phyloP scores from a whole-genome alignment of 2,113 vertebrate genomes.

The Thalassarche chlororhynchos region DNA sequence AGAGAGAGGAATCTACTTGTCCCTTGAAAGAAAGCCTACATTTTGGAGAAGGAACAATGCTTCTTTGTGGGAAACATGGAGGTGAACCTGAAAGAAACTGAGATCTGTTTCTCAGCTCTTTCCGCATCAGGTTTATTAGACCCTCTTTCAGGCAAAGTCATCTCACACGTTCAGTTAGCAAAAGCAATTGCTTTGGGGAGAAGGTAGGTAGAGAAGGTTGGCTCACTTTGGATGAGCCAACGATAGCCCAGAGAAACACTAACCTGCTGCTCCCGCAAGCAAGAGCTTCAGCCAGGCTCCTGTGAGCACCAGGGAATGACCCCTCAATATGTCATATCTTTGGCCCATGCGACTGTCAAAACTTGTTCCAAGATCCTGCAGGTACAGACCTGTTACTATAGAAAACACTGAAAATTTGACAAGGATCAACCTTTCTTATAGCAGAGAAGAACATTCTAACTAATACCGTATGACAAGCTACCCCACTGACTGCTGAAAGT shows the following conservation, averaged over 20 bases:
- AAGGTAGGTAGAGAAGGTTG: neutral
- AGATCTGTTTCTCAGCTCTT: neutral
- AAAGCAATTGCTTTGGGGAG: neutral
- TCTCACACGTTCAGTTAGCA: neutral
- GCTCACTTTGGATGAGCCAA: neutral
- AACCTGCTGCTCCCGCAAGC: neutral
- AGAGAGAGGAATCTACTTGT: neutral
- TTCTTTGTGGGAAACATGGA: neutral
- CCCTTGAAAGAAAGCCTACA: neutral
- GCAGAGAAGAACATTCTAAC: neutral
- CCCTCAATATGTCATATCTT: neutral
- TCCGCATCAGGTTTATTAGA: neutral
- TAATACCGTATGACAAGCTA: neutral
- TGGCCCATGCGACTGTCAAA: neutral
- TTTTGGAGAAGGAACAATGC: neutral
- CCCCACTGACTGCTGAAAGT: neutral
- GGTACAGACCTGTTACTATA: neutral
- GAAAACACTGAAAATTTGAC: neutral
- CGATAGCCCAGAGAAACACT: neutral
- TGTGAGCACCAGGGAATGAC: neutral
- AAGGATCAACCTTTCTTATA: neutral
- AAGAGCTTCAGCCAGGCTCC: neutral
- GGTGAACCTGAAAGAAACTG: neutral
- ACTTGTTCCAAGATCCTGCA: neutral
- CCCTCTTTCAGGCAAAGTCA: neutral